phyloP scores from a whole-genome alignment of 2,888 invertebrate species.

The Nebria brevicollis region DNA sequence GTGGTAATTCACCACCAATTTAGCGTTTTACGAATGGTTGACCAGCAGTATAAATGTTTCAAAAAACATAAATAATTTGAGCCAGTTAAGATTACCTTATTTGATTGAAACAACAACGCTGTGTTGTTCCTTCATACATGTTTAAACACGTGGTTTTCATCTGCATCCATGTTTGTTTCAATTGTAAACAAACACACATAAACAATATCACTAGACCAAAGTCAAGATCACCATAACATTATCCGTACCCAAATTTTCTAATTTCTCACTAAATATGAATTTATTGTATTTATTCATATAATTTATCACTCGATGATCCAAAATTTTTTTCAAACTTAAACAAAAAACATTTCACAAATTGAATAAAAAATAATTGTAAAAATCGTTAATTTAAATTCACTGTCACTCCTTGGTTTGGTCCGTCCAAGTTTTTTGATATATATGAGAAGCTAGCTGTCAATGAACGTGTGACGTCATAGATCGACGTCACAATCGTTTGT shows the following conservation, averaged over 20 bases:
- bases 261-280: neutral
- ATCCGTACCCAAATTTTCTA: neutral
- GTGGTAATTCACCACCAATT: too few relatives aligned
- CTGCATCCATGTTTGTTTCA: neutral
- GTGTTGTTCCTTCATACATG: neutral
- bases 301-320: neutral
- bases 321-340: neutral
- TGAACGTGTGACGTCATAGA: neutral
- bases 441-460: neutral
- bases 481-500: neutral
- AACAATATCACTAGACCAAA: neutral
- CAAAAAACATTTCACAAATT: neutral
- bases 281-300: neutral
- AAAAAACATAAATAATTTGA: neutral
- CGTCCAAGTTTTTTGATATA: neutral
- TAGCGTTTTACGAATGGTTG: too few relatives aligned
- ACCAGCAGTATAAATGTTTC: too few relatives aligned
- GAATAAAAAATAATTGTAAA: neutral
- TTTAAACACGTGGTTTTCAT: neutral
- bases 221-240: neutral
- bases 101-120: neutral
- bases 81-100: neutral
- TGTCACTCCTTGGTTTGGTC: neutral
- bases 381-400: neutral
- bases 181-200: neutral